Base-by-base conservation (phyloP, 64 coral and sea anemone genomes). In the Trachythela sp. region DNA sequence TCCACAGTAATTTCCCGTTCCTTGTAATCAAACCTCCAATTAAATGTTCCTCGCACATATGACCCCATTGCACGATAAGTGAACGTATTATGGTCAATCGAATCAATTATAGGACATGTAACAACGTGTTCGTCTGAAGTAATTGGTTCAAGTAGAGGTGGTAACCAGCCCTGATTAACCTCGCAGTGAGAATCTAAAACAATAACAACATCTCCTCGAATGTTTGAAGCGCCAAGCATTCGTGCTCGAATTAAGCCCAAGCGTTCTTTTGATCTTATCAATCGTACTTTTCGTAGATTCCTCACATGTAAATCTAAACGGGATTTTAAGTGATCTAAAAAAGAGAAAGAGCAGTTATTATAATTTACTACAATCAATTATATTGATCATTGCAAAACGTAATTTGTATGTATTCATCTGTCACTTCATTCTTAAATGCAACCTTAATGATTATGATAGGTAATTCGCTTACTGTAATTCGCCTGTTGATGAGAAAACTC, bases 11-110 rank as follows among this genome's bases (percentile, higher is more conserved):
- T 88, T 35, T 89, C 64, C 27, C 93, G 94, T 77, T 99, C 96
- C 59, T 99, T 99, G 43, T 99, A 99, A 89, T 99, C 96, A 94
- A 99, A 99, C 39, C 93, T 92, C 96, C 96, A 99, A 36, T 99
- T 99, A 50, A 99, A 99, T 20, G 96, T 99, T 38, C 96, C 96
- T 85, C 96, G 85, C 31, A 99, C 93, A 13, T 91, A 99, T 13
- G 96, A 94, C 30, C 94, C 96, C 96, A 99, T 99, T 0, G 96
- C 93, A 58, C 92, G 94, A 83, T 99, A 99, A 88, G 94, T 58
- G 75, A 99, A 99, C 45, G 96, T 99, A 17, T 99, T 99, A 89
- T 99, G 96, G 89, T 99, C 96, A 80, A 99, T 99, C 85, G 94
- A 99, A 80, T 99, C 96, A 87, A 99, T 99, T 33, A 94, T 99